These are phyloP conservation scores for Piaya cayana DNA, from an alignment of 2,113 vertebrate genomes.

Conservation along the genomic window DNA sequence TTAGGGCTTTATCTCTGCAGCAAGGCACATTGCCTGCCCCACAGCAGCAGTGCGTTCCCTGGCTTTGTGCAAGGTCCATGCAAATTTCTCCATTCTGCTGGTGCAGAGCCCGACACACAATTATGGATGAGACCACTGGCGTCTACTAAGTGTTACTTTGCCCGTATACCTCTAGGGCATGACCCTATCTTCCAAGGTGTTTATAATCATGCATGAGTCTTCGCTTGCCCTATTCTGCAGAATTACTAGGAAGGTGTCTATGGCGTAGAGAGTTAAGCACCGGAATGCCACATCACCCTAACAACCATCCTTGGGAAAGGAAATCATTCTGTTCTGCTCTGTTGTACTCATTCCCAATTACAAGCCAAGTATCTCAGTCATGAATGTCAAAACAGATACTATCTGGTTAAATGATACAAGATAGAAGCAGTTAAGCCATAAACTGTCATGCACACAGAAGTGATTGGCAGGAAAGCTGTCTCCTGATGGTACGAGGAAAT, in stretches of 20 bases:
- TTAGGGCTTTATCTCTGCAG: background rate
- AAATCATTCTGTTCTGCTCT: slow-evolving; percentile 49
- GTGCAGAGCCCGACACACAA: fast-evolving
- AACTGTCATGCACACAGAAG: slow-evolving; percentile 35
- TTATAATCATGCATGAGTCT: fast-evolving
- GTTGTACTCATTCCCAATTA: slow-evolving; percentile 30
- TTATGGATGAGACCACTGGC: background rate
- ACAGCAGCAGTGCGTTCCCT: fast-evolving
- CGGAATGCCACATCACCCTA: background rate
- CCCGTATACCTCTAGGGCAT: background rate
- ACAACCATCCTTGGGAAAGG: slow-evolving; percentile 6
- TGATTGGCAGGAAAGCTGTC: slow-evolving; percentile 46
- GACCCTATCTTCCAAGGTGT: background rate
- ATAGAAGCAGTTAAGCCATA: slow-evolving; percentile 47
- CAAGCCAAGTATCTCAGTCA: slow-evolving; percentile 42
- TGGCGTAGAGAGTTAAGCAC: background rate
- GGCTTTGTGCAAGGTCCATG: fast-evolving
- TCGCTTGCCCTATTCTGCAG: background rate
- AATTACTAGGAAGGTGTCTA: background rate
- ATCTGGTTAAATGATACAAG: slow-evolving; percentile 50
- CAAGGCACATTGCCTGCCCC: background rate
- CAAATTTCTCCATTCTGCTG: background rate
- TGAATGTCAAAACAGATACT: slow-evolving; percentile 61
- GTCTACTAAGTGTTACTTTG: background rate
- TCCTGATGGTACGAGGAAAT: slow-evolving; percentile 28